A percentile compares a stretch with the other conserved stretches of the same genome.
Conservation (phyloP, 2,888 invertebrate genomes). For the Choristoneura rosaceana region DNA sequence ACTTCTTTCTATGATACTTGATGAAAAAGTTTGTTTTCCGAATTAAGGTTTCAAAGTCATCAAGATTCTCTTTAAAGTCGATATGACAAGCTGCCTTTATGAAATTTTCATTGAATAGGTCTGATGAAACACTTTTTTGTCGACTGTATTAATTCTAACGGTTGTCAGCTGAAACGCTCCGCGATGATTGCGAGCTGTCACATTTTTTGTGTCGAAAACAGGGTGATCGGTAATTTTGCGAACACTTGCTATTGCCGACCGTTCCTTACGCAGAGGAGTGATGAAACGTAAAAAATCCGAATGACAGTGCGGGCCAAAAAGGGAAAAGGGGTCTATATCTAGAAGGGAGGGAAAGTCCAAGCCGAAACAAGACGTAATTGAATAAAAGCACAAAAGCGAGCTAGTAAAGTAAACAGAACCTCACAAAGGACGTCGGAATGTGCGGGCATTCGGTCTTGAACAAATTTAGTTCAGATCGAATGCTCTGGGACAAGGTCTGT, state of each 20-base stretch:
- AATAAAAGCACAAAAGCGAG: constrained; percentile 75
- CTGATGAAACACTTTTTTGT: background rate
- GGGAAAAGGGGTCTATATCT: constrained; percentile 36
- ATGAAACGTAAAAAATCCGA: constrained; percentile 33
- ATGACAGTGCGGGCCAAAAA: constrained; percentile 36
- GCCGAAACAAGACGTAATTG: constrained; percentile 64
- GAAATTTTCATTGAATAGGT: background rate
- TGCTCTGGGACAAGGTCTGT: constrained; percentile 74
- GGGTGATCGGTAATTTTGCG: constrained; percentile 4
- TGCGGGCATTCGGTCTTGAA: constrained; percentile 75
- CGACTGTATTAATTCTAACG: background rate
- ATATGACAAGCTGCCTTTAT: too few relatives aligned
- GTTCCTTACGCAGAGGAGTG: constrained; percentile 5
- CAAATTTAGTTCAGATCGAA: constrained; percentile 82
- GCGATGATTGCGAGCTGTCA: constrained; percentile 1
- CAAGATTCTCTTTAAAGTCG: background rate
- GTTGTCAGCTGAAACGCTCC: background rate
- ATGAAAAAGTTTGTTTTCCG: too few relatives aligned
- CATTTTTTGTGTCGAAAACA: background rate
- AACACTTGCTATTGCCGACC: background rate
- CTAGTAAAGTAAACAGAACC: constrained; percentile 78
- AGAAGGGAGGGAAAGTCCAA: constrained; percentile 50
- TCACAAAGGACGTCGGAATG: constrained; percentile 77
- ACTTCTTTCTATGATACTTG: too few relatives aligned
- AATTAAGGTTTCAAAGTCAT: too few relatives aligned